These are phyloP conservation scores for Drusus annulatus DNA, from an alignment of 1,140 invertebrate species.

Conservation along the genomic window DNA sequence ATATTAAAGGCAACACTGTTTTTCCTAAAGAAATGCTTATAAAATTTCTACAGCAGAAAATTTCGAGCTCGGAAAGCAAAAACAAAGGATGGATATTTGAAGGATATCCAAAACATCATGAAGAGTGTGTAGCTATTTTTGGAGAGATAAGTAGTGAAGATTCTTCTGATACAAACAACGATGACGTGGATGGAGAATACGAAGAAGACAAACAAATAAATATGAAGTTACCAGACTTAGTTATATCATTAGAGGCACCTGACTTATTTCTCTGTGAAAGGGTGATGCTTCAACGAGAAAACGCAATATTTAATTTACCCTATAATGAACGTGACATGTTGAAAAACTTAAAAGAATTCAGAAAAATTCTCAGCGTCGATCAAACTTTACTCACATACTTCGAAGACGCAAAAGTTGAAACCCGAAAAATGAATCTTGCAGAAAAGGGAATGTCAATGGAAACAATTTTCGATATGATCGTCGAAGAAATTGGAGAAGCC, in stretches of 20 bases:
- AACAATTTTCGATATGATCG: slow-evolving; percentile 12
- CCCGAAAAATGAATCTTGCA: not conserved
- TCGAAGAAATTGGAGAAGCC: not conserved
- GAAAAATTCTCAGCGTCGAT: not conserved
- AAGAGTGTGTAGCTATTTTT: slow-evolving; percentile 30
- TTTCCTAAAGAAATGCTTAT: slow-evolving; percentile 10
- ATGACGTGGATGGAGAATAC: not conserved
- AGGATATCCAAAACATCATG: slow-evolving; percentile 1
- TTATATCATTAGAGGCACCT: slow-evolving; percentile 3
- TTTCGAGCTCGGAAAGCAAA: slow-evolving; percentile 7
- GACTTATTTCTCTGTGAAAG: slow-evolving; percentile 36
- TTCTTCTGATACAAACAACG: not conserved
- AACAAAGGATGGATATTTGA: slow-evolving; percentile 36
- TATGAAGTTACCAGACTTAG: not conserved
- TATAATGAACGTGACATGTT: slow-evolving; percentile 30
- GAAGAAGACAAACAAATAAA: not conserved
- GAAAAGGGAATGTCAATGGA: not conserved
- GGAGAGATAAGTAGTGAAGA: not conserved
- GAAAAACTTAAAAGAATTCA: slow-evolving; percentile 21
- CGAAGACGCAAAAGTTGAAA: slow-evolving; percentile 23
- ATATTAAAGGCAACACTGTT: not conserved
- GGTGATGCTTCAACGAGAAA: slow-evolving; percentile 25
- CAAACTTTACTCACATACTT: slow-evolving; percentile 25
- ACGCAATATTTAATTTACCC: not conserved
- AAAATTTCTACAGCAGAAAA: slow-evolving; percentile 14